Conservation (phyloP, 1,140 invertebrate species). For the Muscidifurax raptorellus region DNA sequence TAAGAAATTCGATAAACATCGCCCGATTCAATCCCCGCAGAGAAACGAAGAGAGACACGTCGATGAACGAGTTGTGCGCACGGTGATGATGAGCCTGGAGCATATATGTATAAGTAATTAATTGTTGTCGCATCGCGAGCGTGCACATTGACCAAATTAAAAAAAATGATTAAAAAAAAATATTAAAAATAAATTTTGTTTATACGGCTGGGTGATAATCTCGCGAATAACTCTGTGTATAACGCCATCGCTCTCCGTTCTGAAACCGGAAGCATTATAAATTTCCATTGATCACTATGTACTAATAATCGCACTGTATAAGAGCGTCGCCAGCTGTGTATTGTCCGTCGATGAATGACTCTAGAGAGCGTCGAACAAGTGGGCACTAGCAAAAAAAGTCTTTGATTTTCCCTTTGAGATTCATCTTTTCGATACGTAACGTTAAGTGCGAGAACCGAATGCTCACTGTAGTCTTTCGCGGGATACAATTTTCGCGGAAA, state of each 20-base stretch:
- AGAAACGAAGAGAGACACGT: not conserved
- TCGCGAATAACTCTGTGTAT: not conserved
- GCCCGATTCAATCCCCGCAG: not conserved
- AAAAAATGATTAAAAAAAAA: slow-evolving; percentile 2
- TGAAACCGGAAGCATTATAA: not conserved
- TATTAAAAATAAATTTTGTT: slow-evolving; percentile 3
- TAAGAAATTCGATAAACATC: not conserved
- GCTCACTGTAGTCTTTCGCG: not conserved
- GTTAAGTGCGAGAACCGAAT: not conserved
- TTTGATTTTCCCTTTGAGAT: not conserved
- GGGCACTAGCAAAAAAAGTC: slow-evolving; percentile 20
- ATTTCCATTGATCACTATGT: not conserved
- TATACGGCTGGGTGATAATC: not conserved
- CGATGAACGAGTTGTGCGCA: not conserved
- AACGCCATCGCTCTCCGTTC: slow-evolving; percentile 2
- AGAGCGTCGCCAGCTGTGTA: not conserved
- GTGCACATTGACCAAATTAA: slow-evolving; percentile 35
- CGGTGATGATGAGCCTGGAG: not conserved
- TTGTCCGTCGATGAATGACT: slow-evolving; percentile 28
- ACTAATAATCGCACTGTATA: slow-evolving; percentile 24
- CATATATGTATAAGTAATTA: not conserved
- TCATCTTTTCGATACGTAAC: not conserved
- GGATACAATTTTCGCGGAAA: not conserved
- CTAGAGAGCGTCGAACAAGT: slow-evolving; percentile 25
- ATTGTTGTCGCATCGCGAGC: slow-evolving; percentile 15